Conservation (phyloP, 2,888 invertebrate genomes). For the Agonopterix heracliana region DNA sequence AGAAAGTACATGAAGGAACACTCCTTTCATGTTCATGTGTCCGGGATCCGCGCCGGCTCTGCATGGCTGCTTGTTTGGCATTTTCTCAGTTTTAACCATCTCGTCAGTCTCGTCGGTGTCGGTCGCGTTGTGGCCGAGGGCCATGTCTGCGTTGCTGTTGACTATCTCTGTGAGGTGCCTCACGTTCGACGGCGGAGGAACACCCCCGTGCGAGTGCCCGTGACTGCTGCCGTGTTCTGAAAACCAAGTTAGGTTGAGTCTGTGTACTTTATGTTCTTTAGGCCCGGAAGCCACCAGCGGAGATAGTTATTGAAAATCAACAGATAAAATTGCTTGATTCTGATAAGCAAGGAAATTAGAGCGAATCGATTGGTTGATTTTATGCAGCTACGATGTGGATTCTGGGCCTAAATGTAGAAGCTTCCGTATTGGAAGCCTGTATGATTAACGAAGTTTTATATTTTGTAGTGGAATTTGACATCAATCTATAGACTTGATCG, state of each 20-base stretch:
- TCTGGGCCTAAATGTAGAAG: no score
- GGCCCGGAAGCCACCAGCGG: not conserved
- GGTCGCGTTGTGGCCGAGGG: slow-evolving; percentile 60
- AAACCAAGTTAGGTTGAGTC: slow-evolving; percentile 1
- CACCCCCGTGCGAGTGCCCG: slow-evolving; percentile 79
- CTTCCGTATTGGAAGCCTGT: no score
- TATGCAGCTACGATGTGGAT: no score
- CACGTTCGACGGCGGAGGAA: slow-evolving; percentile 65
- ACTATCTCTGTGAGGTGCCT: slow-evolving; percentile 65
- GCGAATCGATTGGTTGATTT: no score
- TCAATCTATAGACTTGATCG: no score
- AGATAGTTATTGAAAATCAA: no score
- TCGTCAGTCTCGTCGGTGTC: slow-evolving; percentile 65
- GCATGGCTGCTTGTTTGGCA: slow-evolving; percentile 52
- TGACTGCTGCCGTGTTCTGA: slow-evolving; percentile 85
- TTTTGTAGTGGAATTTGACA: no score
- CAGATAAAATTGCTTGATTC: no score
- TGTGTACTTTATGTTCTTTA: not conserved
- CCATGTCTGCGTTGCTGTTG: slow-evolving; percentile 69
- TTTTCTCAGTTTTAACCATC: slow-evolving; percentile 53
- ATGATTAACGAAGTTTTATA: no score
- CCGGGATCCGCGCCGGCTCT: slow-evolving; percentile 72
- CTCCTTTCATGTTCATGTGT: slow-evolving; percentile 99
- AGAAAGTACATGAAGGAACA: slow-evolving; percentile 97
- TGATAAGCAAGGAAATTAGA: no score